Percentiles rank a stretch among this genome's conserved stretches.
Conservation (phyloP, 2,888 invertebrate genomes). For the Ophion costatus region DNA sequence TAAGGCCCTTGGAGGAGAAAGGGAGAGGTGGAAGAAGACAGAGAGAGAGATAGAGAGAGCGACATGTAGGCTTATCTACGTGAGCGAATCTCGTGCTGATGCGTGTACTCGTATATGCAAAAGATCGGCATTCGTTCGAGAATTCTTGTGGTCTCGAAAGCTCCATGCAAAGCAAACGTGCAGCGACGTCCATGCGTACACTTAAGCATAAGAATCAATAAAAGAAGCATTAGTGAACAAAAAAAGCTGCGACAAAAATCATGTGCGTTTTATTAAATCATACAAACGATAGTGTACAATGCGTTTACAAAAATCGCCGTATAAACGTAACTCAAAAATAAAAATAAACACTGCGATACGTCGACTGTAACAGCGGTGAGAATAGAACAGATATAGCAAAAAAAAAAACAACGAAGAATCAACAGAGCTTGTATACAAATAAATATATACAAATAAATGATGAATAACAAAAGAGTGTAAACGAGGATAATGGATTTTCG, state of each 20-base stretch:
- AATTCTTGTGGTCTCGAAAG: constrained; percentile 61
- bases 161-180: constrained; percentile 59
- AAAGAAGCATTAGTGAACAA: constrained; percentile 59
- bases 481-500: constrained; percentile 7
- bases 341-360: constrained; percentile 11
- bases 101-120: constrained; percentile 4
- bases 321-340: constrained; percentile 17
- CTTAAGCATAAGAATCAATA: constrained; percentile 36
- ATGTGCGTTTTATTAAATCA: constrained; percentile 58
- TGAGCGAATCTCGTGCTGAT: constrained; percentile 62
- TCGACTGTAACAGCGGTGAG: constrained; percentile 2
- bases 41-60: constrained; percentile 14
- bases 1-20: constrained; percentile 13
- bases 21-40: neutral
- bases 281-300: constrained; percentile 52
- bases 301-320: constrained; percentile 48
- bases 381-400: constrained; percentile 10
- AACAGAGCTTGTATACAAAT: constrained; percentile 51
- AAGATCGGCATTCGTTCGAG: constrained; percentile 45
- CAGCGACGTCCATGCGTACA: constrained; percentile 40
- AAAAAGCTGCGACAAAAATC: constrained; percentile 46
- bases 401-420: constrained; percentile 31
- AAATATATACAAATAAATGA: constrained; percentile 40
- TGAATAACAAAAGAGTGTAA: constrained; percentile 14
- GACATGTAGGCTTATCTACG: constrained; percentile 51